These are phyloP conservation scores for Sarcophaga variegata DNA, from an alignment of 2,888 invertebrate species.

Conservation along the genomic window DNA sequence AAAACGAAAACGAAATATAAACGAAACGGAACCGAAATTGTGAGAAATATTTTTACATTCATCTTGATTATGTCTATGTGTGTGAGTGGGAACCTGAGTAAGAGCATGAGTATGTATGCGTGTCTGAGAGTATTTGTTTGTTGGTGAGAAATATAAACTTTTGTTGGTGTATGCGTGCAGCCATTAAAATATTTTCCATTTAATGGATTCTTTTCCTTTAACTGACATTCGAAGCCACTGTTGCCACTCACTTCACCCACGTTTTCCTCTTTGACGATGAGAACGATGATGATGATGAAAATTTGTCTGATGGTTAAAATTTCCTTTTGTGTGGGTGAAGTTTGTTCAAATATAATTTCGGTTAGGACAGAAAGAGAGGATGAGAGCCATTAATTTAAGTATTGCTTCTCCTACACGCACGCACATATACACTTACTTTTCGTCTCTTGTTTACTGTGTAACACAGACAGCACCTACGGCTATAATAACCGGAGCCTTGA, in stretches of 20 bases:
- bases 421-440: too few species aligned
- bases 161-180: conserved; percentile 2
- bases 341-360: not conserved
- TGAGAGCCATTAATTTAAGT: not conserved
- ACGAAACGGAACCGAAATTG: conserved; percentile 20
- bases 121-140: not conserved
- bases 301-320: conserved; percentile 45
- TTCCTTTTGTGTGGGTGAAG: conserved; percentile 36
- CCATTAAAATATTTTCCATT: conserved; percentile 60
- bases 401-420: not conserved
- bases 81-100: not conserved
- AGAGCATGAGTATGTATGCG: not conserved
- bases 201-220: conserved; percentile 56
- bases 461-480: not conserved
- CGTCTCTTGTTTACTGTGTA: not conserved
- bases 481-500: not conserved
- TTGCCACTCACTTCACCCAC: not conserved
- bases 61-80: not conserved
- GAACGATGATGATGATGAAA: conserved; percentile 27
- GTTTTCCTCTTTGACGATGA: not conserved
- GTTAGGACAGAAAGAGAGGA: not conserved
- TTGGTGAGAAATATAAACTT: not conserved
- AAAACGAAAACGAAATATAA: conserved; percentile 12
- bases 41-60: conserved; percentile 46
- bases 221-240: conserved; percentile 2